Percentiles rank a stretch among this genome's conserved stretches.
Evolutionary conservation across 2,888 invertebrate species (phyloP).

Genomic region (Eristalinus aeneus): DNA sequence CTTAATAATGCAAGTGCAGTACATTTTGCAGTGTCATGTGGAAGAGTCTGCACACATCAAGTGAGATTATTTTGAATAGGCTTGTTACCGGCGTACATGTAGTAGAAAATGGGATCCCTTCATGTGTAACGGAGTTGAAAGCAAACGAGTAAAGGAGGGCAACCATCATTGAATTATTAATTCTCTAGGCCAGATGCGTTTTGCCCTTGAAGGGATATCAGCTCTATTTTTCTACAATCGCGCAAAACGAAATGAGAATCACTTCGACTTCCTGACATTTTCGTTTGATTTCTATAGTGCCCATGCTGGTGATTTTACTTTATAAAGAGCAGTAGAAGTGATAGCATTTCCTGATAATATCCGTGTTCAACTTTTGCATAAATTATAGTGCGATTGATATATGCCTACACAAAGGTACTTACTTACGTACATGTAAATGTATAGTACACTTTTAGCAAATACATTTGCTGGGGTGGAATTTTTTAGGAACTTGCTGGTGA

Average conservation of each 20-base stretch:
- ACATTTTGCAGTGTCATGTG: neutral
- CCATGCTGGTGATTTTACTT: neutral
- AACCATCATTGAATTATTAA: conserved; percentile 48
- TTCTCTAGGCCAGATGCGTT: conserved; percentile 1
- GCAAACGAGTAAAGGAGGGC: neutral
- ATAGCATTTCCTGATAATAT: conserved; percentile 24
- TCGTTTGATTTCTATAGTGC: neutral
- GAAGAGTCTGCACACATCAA: neutral
- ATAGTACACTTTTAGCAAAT: neutral
- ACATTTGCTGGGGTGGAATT: neutral
- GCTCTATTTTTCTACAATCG: conserved; percentile 5
- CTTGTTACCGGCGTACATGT: neutral
- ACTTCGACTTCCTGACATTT: neutral
- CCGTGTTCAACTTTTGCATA: conserved; percentile 26
- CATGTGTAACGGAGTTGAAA: neutral
- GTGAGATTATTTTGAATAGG: neutral
- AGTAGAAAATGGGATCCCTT: neutral
- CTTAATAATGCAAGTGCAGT: conserved; percentile 21
- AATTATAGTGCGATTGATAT: conserved; percentile 6
- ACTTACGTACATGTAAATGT: neutral
- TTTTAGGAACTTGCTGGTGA: conserved; percentile 4
- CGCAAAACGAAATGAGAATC: neutral
- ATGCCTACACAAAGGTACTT: neutral
- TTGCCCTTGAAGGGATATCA: conserved; percentile 12
- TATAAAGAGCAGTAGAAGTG: neutral